Evolutionary conservation across 1,140 invertebrate species (phyloP), one percentile per base, ranked within the genome.

Genomic region (Drosophila serrata): DNA sequence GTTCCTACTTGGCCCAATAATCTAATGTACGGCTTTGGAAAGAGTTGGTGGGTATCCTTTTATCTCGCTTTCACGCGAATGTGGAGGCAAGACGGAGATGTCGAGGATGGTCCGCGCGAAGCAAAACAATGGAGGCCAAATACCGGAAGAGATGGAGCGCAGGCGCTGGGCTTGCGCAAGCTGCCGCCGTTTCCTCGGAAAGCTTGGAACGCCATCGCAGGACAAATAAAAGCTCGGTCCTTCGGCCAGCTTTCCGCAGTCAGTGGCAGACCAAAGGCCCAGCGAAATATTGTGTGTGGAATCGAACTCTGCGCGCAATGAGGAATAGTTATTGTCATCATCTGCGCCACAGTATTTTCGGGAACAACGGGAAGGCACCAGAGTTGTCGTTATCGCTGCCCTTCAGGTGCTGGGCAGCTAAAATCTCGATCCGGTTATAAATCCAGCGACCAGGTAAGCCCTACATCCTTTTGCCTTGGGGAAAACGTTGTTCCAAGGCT

Each of bases 141-240:
- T 42, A 86, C 85, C 85, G 85, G 81, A 88, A 88, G 68, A 42
- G 55, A 9, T 1, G 11, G 13, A 35, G 58, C 85, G 85, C 81
- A 62, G 56, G 85, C 85, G 85, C 59, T 33, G 40, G 40, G 24
- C 72, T 84, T 70, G 48, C 8, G 56, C 31, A 42, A 60, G 61
- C 74, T 76, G 46, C 15, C 67, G 70, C 55, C 75, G 56, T 11
- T 37, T 22, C 22, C 12, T 58, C 56, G 19, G 13, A 72, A 70
- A 86, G 80, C 76, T 72, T 35, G 6, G 6, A 45, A 39, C 33
- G 46, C 56, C 51, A 31, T 15, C 37, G 35, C 72, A 73, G 78
- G 74, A 81, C 60, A 74, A 55, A 90, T 90, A 90, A 90, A 90
- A 90, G 85, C 85, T 88, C 53, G 45, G 17, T 53, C 45, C 48